Evolutionary conservation across 2,888 invertebrate species (phyloP).

Genomic region (Sphecodes monilicornis): DNA sequence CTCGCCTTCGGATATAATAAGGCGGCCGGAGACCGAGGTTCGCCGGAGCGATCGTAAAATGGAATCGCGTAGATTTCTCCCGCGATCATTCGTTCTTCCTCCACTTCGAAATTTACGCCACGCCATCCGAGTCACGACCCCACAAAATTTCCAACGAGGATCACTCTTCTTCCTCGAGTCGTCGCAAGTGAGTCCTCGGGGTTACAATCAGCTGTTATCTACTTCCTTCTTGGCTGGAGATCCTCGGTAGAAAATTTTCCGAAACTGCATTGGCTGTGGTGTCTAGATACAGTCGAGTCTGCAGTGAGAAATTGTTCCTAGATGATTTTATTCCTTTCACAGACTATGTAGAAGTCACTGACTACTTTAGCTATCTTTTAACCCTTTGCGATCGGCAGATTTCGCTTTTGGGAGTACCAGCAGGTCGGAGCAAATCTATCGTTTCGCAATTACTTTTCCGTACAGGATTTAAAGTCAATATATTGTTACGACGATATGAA

Average conservation of each 20-base stretch:
- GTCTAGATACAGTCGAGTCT: background rate
- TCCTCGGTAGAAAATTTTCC: background rate
- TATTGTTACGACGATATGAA: no score
- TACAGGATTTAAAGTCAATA: no score
- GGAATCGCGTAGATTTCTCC: background rate
- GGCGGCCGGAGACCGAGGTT: background rate
- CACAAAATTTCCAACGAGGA: background rate
- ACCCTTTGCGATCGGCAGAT: no score
- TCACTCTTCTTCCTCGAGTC: background rate
- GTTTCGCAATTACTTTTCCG: no score
- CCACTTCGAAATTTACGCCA: background rate
- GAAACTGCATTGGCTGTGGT: background rate
- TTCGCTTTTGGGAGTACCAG: no score
- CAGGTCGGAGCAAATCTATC: no score
- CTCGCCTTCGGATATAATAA: background rate
- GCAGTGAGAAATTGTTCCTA: background rate
- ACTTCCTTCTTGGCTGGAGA: background rate
- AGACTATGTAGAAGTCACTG: no score
- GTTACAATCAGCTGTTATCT: background rate
- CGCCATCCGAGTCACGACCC: background rate
- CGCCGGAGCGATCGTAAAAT: slow-evolving; percentile 8
- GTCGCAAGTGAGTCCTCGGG: background rate
- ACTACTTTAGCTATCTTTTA: no score
- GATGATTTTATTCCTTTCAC: background rate
- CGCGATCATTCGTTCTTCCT: no score